phyloP scores from a whole-genome alignment of 2,797 vertebrate genomes.

The Anguilla obscura region DNA sequence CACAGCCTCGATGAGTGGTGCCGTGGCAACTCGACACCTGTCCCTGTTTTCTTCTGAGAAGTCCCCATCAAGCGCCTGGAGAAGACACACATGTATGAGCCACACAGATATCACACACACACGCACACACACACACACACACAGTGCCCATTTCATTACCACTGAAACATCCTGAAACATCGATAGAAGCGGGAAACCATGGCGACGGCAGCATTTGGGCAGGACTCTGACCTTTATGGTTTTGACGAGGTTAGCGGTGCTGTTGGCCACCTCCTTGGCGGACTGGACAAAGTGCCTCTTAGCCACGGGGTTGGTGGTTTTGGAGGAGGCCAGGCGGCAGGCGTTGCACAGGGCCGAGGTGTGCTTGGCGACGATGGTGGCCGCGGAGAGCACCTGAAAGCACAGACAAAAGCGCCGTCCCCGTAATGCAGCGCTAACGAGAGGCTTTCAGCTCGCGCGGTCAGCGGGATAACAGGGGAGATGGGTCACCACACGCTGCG shows the following conservation, averaged over 20 bases:
- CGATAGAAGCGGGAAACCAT: conserved; percentile 48
- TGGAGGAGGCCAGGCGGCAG: conserved; percentile 94
- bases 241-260: conserved; percentile 97
- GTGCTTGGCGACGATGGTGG: conserved; percentile 97
- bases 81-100: conserved; percentile 25
- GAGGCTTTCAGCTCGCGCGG: not conserved
- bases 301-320: conserved; percentile 94
- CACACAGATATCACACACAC: conserved; percentile 3
- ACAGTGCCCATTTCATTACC: not conserved
- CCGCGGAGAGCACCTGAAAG: conserved; percentile 89
- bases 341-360: conserved; percentile 96
- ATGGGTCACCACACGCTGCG: not conserved
- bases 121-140: not conserved
- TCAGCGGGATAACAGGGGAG: not conserved
- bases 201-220: not conserved
- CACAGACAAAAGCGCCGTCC: conserved; percentile 25
- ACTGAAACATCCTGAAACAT: conserved; percentile 60
- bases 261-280: conserved; percentile 98
- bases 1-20: conserved; percentile 92
- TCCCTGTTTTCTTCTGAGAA: conserved; percentile 96
- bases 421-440: not conserved
- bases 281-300: conserved; percentile 98
- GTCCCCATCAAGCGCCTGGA: conserved; percentile 89
- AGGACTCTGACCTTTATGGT: conserved; percentile 88
- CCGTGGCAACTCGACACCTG: conserved; percentile 86